Evolutionary conservation across 1,140 invertebrate species (phyloP), one percentile per base, ranked within the genome.

Genomic region (Aethina tumida): DNA sequence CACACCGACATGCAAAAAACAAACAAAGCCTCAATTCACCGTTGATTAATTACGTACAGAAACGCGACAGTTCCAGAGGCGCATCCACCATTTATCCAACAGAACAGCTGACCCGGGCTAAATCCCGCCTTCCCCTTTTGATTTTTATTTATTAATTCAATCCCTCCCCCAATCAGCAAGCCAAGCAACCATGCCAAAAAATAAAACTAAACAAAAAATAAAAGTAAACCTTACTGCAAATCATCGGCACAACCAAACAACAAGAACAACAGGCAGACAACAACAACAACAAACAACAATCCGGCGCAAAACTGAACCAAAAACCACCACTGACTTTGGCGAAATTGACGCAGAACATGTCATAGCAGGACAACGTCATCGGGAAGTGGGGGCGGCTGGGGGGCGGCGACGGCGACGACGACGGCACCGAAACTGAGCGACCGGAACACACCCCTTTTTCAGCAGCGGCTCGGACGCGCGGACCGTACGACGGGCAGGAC

Each of bases 301-400:
- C n/a, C 24, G 31, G 13, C 10, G 26, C 12, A 35, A 29, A 43
- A 29, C 7, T 18, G 31, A 13, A 33, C 17, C 21, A 37, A 17
- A 27, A 43, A 28, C 19, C 32, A 32, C 20, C 19, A 41, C 27
- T 31, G 29, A 48, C 46, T 41, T 48, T 48, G 15, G 46, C 34
- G 29, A 48, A 43, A 30, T 48, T 48, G 17, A 48, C 46, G 39
- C 46, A 48, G 41, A 48, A 48, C 46, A 48, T 44, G 25, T 48
- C 46, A 41, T 44, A 48, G 24, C 46, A 48, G 20, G 37, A 39
- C 8, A 43, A 36, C 10, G 46, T 48, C 46, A 48, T 44, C 16
- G 25, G 35, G 22, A 37, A 16, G 10, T 5, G n/a, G n/a, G n/a
- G n/a, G n/a, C n/a, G n/a, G n/a, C n/a, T n/a, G n/a, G n/a, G n/a